A percentile compares a stretch with the other conserved stretches of the same genome.
Evolutionary conservation across 2,113 vertebrate genomes (phyloP).

Genomic region (Oceanodroma tethys): DNA sequence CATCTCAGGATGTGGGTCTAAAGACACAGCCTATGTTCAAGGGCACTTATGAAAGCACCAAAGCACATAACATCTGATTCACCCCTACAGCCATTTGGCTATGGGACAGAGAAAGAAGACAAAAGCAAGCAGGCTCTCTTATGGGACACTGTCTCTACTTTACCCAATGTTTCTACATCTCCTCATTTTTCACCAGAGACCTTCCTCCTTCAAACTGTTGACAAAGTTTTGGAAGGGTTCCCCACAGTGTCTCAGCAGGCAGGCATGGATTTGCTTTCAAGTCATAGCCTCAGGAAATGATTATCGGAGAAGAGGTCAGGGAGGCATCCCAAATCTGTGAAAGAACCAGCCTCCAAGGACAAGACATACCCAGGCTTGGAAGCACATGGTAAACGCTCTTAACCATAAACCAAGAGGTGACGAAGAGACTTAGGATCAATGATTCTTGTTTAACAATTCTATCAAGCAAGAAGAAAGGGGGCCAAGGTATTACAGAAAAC

Average conservation of each 20-base stretch:
- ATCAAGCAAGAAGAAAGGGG: neutral
- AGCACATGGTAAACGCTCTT: neutral
- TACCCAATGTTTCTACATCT: neutral
- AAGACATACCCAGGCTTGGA: neutral
- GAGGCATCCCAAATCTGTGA: neutral
- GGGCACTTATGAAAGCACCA: neutral
- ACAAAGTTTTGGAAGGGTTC: neutral
- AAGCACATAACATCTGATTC: neutral
- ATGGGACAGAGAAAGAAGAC: neutral
- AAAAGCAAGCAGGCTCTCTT: neutral
- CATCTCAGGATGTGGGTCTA: neutral
- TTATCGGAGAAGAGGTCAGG: neutral
- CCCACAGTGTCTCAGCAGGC: neutral
- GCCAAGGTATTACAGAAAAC: neutral
- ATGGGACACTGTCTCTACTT: neutral
- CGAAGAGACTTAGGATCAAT: neutral
- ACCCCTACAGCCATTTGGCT: neutral
- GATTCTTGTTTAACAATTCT: neutral
- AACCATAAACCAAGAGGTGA: neutral
- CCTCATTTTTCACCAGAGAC: neutral
- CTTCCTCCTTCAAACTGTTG: neutral
- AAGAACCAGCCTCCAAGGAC: neutral
- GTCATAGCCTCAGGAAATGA: neutral
- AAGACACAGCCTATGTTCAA: neutral
- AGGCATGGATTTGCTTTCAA: neutral